Evolutionary conservation across 2,113 vertebrate genomes (phyloP), one percentile per base, ranked within the genome.

Genomic region (Clinocottus analis): DNA sequence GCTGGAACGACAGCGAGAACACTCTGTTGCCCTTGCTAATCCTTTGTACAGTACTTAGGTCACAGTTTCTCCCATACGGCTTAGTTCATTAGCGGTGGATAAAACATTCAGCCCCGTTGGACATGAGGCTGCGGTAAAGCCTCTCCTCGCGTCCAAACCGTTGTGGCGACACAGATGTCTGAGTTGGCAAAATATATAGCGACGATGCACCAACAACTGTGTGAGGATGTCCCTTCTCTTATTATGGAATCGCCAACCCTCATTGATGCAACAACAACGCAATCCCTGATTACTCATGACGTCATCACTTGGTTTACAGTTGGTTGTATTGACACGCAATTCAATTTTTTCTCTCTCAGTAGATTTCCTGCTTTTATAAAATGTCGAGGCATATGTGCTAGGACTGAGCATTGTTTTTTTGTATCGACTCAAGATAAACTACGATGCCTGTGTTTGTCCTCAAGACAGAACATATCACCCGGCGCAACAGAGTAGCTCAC

Each of bases 281-380:
- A 86, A 90, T 83, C 84, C 86, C 82, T 83, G 82, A 88, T 85
- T 89, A 82, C 69, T 58, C n/a, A 25, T 89, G 84, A 88, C 80
- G 77, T 90, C 84, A 85, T 80, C 67, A 61, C 55, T 84, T 79
- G 80, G 82, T 77, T 78, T 35, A 55, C 49, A 82, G 41, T 51
- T 79, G 62, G 43, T 75, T 25, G 56, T 29, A 67, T 1, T 73
- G 62, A 65, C 10, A 13, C 41, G 53, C 47, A 43, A 55, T 29
- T 63, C n/a, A n/a, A 33, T 39, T 67, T 78, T 73, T 14, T 33
- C 33, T 61, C 79, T 49, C 12, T 13, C 60, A 56, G 10, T 37
- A 61, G 71, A 62, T 21, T 39, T 49, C 45, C 60, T 61, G 23
- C 60, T 55, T 27, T 33, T 27, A 55, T 51, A 62, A 37, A 53